A percentile compares a stretch with the other conserved stretches of the same genome.
These are phyloP conservation scores for Eutrigla gurnardus DNA, from an alignment of 2,797 vertebrate genomes.

Conservation along the genomic window DNA sequence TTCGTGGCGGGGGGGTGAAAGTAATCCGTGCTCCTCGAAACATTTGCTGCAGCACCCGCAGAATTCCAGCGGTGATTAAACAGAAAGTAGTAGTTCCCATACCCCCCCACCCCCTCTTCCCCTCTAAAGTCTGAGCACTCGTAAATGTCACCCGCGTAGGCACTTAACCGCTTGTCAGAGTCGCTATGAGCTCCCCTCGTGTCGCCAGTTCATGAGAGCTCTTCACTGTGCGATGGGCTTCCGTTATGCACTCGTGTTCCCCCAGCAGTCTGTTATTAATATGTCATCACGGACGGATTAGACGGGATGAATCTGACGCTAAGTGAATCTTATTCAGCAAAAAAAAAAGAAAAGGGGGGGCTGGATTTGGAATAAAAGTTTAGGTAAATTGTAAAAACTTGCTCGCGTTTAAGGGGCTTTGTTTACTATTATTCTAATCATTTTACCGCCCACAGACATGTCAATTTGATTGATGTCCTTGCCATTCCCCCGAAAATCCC, in stretches of 20 bases:
- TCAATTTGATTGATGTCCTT: constrained; percentile 76
- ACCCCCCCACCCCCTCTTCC: constrained; percentile 9
- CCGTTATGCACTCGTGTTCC: constrained; percentile 57
- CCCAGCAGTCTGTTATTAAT: constrained; percentile 69
- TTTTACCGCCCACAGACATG: constrained; percentile 64
- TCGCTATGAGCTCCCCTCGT: constrained; percentile 35
- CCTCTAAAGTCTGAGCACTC: constrained; percentile 48
- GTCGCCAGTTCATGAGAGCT: constrained; percentile 59
- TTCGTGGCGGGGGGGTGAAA: constrained; percentile 40
- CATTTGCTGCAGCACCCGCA: constrained; percentile 52
- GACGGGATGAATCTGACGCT: constrained; percentile 54
- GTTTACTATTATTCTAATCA: constrained; percentile 79
- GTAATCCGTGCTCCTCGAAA: constrained; percentile 73
- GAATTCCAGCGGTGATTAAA: constrained; percentile 74
- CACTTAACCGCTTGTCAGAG: constrained; percentile 63
- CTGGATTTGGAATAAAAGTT: constrained; percentile 33
- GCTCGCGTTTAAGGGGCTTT: constrained; percentile 57
- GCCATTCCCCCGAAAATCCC: constrained; percentile 70
- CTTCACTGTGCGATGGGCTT: constrained; percentile 37
- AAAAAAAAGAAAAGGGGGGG: constrained; percentile 6
- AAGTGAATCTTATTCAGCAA: constrained; percentile 46
- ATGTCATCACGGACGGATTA: constrained; percentile 64
- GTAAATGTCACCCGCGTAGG: constrained; percentile 68
- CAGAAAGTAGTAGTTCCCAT: constrained; percentile 45
- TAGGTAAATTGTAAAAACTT: constrained; percentile 13